These are phyloP conservation scores for Lordiphosa stackelbergi DNA, from an alignment of 1,140 invertebrate genomes.

Conservation along the genomic window DNA sequence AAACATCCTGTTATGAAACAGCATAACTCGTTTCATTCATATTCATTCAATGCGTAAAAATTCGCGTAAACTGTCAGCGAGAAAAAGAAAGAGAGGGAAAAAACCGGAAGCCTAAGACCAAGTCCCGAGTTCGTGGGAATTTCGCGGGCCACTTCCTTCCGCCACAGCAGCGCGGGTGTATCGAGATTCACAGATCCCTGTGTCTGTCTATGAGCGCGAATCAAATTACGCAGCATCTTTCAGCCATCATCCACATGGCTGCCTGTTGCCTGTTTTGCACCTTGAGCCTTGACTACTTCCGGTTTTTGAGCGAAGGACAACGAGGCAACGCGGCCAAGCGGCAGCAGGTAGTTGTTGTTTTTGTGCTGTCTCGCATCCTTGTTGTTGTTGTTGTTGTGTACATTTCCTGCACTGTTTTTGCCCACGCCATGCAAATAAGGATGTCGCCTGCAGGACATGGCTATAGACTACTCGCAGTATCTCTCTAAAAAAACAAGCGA, in stretches of 20 bases:
- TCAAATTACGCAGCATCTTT: constrained; percentile 58
- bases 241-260: constrained; percentile 60
- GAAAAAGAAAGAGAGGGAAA: constrained; percentile 5
- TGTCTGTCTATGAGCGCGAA: constrained; percentile 54
- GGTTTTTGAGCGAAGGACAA: constrained; percentile 66
- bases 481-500: not conserved
- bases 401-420: constrained; percentile 56
- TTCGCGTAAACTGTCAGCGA: constrained; percentile 59
- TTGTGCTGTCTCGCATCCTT: constrained; percentile 24
- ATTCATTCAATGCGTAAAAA: constrained; percentile 50
- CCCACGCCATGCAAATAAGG: constrained; percentile 62
- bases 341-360: constrained; percentile 57
- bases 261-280: constrained; percentile 54
- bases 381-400: constrained; percentile 29
- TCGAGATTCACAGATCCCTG: constrained; percentile 23
- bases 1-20: constrained; percentile 60
- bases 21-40: constrained; percentile 57
- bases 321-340: constrained; percentile 15
- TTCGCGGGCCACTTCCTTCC: constrained; percentile 59
- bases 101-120: constrained; percentile 5
- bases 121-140: constrained; percentile 57
- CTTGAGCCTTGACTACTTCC: constrained; percentile 73
- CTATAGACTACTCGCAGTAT: not conserved
- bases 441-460: constrained; percentile 54
- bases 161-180: constrained; percentile 24